Evolutionary conservation across 2,797 vertebrate genomes (phyloP).

Genomic region (Lepidocolaptes lacrymiger): DNA sequence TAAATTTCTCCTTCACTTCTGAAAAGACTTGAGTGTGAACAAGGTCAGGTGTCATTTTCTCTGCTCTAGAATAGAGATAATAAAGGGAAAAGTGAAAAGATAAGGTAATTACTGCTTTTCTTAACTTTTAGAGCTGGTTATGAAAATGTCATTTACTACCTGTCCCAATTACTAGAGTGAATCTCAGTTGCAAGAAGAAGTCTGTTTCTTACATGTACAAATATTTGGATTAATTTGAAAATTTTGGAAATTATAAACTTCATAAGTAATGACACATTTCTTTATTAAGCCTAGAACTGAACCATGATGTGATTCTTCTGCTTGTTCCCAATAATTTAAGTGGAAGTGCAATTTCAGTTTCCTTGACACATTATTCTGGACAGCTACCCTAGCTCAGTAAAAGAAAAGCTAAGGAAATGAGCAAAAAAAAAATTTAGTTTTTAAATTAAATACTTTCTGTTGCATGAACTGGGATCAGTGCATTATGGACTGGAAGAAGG

Average conservation of each 20-base stretch:
- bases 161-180: not conserved
- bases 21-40: not conserved
- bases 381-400: not conserved
- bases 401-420: rapidly evolving
- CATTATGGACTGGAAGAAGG: not conserved
- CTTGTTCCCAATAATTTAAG: not conserved
- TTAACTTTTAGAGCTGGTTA: not conserved
- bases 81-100: not conserved
- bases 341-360: not conserved
- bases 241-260: not conserved
- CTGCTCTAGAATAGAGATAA: not conserved
- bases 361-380: not conserved
- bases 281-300: not conserved
- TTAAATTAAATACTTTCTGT: not conserved
- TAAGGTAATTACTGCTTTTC: not conserved
- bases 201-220: not conserved
- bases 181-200: rapidly evolving
- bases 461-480: not conserved
- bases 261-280: not conserved
- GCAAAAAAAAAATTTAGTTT: not conserved
- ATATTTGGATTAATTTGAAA: not conserved
- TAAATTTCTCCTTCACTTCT: not conserved
- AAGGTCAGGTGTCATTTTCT: not conserved
- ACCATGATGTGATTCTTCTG: not conserved
- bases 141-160: not conserved